A percentile compares a stretch with the other conserved stretches of the same genome.
phyloP scores from a whole-genome alignment of 2,797 vertebrate species.

The Pogoniulus pusillus region DNA sequence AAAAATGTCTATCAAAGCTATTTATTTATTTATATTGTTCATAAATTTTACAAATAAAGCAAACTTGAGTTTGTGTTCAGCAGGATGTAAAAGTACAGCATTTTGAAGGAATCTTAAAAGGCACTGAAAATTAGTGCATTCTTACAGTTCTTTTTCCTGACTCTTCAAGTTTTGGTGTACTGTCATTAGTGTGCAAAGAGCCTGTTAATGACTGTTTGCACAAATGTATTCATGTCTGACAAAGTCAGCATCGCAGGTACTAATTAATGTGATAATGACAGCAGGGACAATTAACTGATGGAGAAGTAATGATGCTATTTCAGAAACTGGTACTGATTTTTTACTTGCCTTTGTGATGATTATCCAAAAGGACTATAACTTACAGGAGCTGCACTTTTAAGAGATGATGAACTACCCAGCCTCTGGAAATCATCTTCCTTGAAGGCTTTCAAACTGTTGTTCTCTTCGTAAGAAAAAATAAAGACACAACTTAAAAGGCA shows the following conservation, averaged over 20 bases:
- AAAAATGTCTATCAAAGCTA: background rate
- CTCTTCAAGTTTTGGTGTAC: background rate
- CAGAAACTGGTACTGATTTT: conserved; percentile 40
- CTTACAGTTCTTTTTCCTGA: conserved; percentile 3
- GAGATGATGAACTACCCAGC: background rate
- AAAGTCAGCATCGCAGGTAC: conserved; percentile 49
- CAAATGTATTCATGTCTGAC: conserved; percentile 56
- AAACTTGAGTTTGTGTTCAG: background rate
- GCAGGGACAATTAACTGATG: conserved; percentile 59
- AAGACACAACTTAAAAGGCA: background rate
- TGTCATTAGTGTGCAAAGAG: conserved; percentile 42
- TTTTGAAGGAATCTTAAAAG: background rate
- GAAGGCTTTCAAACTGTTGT: conserved; percentile 1
- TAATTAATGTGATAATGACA: conserved; percentile 60
- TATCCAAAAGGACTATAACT: conserved; percentile 21
- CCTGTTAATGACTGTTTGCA: conserved; percentile 50
- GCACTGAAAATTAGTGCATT: conserved; percentile 15
- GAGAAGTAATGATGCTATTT: conserved; percentile 48
- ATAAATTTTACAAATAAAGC: too few relatives aligned
- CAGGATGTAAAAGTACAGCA: background rate
- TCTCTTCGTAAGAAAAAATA: background rate
- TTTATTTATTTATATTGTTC: background rate
- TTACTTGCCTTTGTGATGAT: conserved; percentile 13
- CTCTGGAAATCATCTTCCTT: background rate
- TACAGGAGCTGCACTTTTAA: background rate